Percentiles rank a stretch among this genome's conserved stretches.
phyloP scores from a whole-genome alignment of 2,888 invertebrate species.

The Periphyllus acericola region DNA sequence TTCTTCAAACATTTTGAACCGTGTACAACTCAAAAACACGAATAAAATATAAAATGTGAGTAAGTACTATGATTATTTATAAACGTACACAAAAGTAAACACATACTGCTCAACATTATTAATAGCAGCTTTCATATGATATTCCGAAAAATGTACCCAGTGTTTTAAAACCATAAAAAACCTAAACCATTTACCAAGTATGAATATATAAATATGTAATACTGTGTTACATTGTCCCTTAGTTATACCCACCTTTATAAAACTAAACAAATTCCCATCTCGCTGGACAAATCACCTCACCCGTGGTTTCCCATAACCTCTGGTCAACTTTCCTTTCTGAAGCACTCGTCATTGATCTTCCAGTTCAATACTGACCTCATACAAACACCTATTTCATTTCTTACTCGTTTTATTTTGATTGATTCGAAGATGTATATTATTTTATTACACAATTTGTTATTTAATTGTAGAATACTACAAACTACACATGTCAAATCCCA shows the following conservation, averaged over 20 bases:
- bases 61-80: too few species aligned
- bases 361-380: constrained; percentile 29
- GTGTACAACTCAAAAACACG: too few species aligned
- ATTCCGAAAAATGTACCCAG: neutral
- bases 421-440: neutral
- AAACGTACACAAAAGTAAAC: too few species aligned
- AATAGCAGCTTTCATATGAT: neutral
- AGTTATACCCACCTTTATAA: neutral
- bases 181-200: neutral
- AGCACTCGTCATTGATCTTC: constrained; percentile 26
- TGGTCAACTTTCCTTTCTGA: constrained; percentile 42
- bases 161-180: neutral
- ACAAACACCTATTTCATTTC: neutral
- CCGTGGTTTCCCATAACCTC: constrained; percentile 24
- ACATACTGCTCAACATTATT: neutral
- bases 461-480: neutral
- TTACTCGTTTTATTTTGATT: constrained; percentile 15
- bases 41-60: too few species aligned
- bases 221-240: neutral
- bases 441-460: neutral
- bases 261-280: neutral
- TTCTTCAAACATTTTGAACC: too few species aligned
- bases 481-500: neutral
- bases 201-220: neutral
- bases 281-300: neutral